Evolutionary conservation across 2,888 invertebrate species (phyloP).

Genomic region (Tetanocera ferruginea): DNA sequence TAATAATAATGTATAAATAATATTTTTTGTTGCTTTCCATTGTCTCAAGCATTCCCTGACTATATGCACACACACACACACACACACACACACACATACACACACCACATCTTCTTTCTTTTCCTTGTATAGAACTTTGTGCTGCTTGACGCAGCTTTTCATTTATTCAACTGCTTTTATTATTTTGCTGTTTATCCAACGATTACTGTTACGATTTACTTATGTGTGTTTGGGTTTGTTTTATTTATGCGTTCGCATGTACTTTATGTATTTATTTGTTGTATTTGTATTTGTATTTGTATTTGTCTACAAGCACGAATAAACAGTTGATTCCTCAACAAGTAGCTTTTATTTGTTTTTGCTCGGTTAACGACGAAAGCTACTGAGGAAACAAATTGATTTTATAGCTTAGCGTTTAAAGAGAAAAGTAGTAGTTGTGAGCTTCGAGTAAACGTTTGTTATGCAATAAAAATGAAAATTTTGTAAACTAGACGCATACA

Average conservation of each 20-base stretch:
- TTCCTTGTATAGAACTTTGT: neutral
- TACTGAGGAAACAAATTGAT: too few species aligned
- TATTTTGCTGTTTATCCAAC: neutral
- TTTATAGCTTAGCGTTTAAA: too few species aligned
- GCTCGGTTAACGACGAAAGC: too few species aligned
- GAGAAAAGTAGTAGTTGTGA: too few species aligned
- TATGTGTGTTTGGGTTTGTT: neutral
- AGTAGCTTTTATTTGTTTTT: neutral
- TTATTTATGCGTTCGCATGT: neutral
- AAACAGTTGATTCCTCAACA: neutral
- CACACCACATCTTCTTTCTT: neutral
- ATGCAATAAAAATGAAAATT: too few species aligned
- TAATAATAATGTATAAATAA: neutral
- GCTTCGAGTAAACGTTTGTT: too few species aligned
- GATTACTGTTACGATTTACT: neutral
- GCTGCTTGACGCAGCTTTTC: neutral
- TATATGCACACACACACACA: neutral
- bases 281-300: neutral
- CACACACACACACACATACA: neutral
- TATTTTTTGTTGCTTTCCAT: neutral
- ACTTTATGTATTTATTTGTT: neutral
- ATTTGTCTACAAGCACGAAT: slow-evolving; percentile 1
- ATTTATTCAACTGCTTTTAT: neutral
- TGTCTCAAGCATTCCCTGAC: neutral
- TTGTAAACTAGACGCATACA: too few species aligned